Percentiles rank a stretch among this genome's conserved stretches.
Conservation (phyloP, 2,888 invertebrate species). For the Busseola fusca region DNA sequence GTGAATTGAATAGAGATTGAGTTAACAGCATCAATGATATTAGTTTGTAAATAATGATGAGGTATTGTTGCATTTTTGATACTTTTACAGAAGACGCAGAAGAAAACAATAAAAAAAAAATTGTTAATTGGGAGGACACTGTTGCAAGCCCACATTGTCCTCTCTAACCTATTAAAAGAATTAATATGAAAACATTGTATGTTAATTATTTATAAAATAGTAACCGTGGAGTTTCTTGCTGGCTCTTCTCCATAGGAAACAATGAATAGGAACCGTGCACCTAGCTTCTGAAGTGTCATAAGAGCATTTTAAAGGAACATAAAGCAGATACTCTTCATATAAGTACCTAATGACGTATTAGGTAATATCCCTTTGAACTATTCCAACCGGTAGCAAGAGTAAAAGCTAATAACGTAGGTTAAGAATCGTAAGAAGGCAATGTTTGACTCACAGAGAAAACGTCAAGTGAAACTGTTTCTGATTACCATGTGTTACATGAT, state of each 20-base stretch:
- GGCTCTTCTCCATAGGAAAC: no score
- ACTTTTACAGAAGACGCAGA: not conserved
- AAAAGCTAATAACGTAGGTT: conserved; percentile 23
- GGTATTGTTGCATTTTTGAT: not conserved
- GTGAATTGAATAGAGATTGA: not conserved
- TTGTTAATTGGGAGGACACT: no score
- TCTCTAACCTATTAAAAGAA: no score
- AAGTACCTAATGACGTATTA: not conserved
- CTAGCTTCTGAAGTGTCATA: no score
- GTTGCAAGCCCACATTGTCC: no score
- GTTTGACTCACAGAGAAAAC: conserved; percentile 55
- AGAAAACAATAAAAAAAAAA: no score
- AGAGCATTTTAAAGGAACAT: not conserved
- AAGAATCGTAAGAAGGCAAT: conserved; percentile 33
- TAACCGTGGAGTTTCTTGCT: no score
- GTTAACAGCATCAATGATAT: not conserved
- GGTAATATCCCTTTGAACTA: not conserved
- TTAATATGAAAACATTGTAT: no score
- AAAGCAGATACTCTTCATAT: not conserved
- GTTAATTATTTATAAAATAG: no score
- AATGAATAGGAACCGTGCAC: no score
- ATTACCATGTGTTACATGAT: conserved; percentile 56
- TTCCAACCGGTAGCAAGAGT: not conserved
- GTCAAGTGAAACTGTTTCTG: conserved; percentile 53
- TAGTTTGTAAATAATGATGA: not conserved